Conservation (phyloP, 2,113 vertebrate genomes). For the Semnornis frantzii region DNA sequence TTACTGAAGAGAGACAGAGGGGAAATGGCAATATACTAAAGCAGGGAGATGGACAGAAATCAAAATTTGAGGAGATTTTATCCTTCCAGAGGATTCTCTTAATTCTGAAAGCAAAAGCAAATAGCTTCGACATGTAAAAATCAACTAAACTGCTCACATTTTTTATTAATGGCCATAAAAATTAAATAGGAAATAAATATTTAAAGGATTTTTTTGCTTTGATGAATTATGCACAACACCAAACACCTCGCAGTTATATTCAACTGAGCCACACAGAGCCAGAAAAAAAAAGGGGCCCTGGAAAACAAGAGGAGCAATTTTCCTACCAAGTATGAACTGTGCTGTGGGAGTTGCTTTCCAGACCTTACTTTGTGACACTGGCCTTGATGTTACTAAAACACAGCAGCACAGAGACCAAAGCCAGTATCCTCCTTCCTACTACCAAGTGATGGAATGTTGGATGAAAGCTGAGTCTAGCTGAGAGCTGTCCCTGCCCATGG, state of each 20-base stretch:
- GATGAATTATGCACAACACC: constrained; percentile 9
- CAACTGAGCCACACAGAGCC: neutral
- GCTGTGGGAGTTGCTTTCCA: neutral
- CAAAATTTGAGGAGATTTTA: neutral
- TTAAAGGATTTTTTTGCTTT: neutral
- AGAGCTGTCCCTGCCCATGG: too few relatives aligned
- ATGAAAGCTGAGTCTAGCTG: too few relatives aligned
- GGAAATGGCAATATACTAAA: neutral
- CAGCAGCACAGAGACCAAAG: neutral
- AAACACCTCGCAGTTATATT: neutral
- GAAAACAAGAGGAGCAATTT: neutral
- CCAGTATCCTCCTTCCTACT: neutral
- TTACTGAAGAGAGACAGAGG: neutral
- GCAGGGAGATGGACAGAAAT: neutral
- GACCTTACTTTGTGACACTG: neutral
- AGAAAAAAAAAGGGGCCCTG: neutral
- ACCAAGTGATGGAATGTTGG: too few relatives aligned
- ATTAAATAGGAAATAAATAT: neutral
- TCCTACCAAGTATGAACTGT: neutral
- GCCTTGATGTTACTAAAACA: neutral
- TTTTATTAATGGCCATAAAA: neutral
- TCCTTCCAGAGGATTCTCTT: neutral
- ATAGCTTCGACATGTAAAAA: neutral
- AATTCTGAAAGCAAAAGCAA: neutral
- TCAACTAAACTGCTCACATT: neutral